Conservation (phyloP, 2,888 invertebrate genomes). For the Euplagia quadripunctaria region DNA sequence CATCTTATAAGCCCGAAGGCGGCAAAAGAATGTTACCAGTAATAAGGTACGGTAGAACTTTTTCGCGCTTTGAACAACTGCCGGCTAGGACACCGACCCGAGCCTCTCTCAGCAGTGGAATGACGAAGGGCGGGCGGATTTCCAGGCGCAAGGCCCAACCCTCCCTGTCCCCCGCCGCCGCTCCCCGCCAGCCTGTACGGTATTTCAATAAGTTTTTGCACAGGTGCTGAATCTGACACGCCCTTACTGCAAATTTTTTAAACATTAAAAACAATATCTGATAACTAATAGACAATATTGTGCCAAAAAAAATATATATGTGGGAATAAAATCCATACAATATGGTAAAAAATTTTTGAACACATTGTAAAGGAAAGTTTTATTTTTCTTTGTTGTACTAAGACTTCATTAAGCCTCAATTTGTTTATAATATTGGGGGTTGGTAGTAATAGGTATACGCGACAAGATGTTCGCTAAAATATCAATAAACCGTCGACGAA, state of each 20-base stretch:
- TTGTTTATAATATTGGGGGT: not conserved
- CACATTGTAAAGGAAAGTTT: not conserved
- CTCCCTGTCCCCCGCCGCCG: slow-evolving; percentile 27
- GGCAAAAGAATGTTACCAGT: slow-evolving; percentile 18
- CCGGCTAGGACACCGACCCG: slow-evolving; percentile 30
- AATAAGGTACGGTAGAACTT: slow-evolving; percentile 46
- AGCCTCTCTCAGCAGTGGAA: slow-evolving; percentile 50
- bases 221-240: slow-evolving; percentile 42
- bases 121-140: slow-evolving; percentile 63
- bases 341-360: not conserved
- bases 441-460: too few species aligned
- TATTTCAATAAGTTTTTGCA: slow-evolving; percentile 37
- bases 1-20: slow-evolving; percentile 27
- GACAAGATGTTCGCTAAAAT: not conserved
- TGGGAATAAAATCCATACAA: not conserved
- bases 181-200: slow-evolving; percentile 34
- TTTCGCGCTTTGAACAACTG: slow-evolving; percentile 33
- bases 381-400: not conserved
- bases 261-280: not conserved
- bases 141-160: slow-evolving; percentile 43
- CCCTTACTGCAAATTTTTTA: slow-evolving; percentile 21
- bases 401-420: not conserved
- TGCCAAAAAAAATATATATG: not conserved
- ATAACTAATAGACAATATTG: not conserved
- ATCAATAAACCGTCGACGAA: not conserved